Evolutionary conservation across 2,113 vertebrate genomes (phyloP), one percentile per base, ranked within the genome.

Genomic region (Myrmecophaga tridactyla): DNA sequence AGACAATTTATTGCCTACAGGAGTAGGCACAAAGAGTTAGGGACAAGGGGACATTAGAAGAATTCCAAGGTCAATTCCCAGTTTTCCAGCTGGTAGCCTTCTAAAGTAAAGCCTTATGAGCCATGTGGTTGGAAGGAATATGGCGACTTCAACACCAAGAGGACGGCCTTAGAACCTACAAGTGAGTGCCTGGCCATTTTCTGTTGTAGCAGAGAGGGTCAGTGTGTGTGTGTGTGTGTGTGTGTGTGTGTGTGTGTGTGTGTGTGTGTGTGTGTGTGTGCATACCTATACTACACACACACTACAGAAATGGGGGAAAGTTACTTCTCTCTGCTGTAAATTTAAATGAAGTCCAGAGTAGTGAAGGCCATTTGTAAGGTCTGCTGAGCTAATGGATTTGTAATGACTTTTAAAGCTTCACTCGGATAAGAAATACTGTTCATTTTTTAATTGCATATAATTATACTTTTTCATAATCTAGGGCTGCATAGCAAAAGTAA

Each of bases 361-460:
- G 97, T 98, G 98, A 98, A 97, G 98, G 97, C 98, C 98, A 97
- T 98, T 98, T 98, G 98, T 98, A 98, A 99, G 98, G 98, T 99
- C 98, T 98, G 98, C 98, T 98, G 98, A 98, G 98, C 98, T 99
- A 99, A 99, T 99, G 98, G 98, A 98, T 98, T 98, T 98, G 96
- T 99, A 99, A 99, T 98, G 98, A 98, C 98, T 99, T 98, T 97
- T 98, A 98, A 98, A 99, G 98, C 98, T 98, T 98, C 98, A 98
- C 97, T 98, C 96, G 98, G 97, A 98, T 98, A 98, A 98, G 98
- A 98, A 98, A 99, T 98, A 98, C 98, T 98, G 98, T 98, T 98
- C 98, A 98, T 98, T 99, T 98, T 98, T 98, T 99, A 99, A 99
- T 99, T 98, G 98, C 98, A 97, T 98, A 98, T 98, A 98, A 98